Evolutionary conservation across 2,888 invertebrate species (phyloP).

Genomic region (Macaria notata): DNA sequence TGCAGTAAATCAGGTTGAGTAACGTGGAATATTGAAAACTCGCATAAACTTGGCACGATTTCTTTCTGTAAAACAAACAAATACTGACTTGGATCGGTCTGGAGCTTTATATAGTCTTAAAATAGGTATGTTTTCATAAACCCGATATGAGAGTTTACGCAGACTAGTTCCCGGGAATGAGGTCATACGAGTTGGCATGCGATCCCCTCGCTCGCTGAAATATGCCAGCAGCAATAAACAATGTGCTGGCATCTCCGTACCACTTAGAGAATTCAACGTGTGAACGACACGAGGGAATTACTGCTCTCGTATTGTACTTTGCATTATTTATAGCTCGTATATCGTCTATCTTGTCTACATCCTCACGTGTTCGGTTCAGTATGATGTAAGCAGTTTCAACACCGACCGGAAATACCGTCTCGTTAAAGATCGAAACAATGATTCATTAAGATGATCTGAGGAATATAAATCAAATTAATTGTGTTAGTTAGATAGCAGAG

Average conservation of each 20-base stretch:
- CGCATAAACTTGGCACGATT: constrained; percentile 69
- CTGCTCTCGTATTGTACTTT: constrained; percentile 12
- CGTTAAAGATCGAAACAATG: constrained; percentile 17
- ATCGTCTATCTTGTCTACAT: too few relatives aligned
- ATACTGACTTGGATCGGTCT: constrained; percentile 67
- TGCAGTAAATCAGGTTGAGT: constrained; percentile 56
- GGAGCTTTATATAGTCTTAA: constrained; percentile 64
- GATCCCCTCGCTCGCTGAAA: constrained; percentile 58
- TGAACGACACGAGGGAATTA: constrained; percentile 28
- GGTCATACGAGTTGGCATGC: constrained; percentile 77
- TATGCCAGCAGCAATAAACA: constrained; percentile 61
- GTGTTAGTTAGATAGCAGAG: constrained; percentile 21
- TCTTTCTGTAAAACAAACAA: constrained; percentile 67
- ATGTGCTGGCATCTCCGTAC: constrained; percentile 51
- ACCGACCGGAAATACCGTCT: constrained; percentile 9
- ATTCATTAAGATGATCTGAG: constrained; percentile 28
- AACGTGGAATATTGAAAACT: constrained; percentile 55
- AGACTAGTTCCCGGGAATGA: constrained; percentile 72
- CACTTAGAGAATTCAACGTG: constrained; percentile 31
- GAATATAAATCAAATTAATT: constrained; percentile 32
- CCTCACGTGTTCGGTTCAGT: too few relatives aligned
- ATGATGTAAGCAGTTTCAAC: neutral
- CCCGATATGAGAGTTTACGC: constrained; percentile 76
- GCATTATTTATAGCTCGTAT: too few relatives aligned
- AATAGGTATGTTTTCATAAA: constrained; percentile 77